Base-by-base conservation (phyloP, 2,797 vertebrate species). In the Myotis pilosus region DNA sequence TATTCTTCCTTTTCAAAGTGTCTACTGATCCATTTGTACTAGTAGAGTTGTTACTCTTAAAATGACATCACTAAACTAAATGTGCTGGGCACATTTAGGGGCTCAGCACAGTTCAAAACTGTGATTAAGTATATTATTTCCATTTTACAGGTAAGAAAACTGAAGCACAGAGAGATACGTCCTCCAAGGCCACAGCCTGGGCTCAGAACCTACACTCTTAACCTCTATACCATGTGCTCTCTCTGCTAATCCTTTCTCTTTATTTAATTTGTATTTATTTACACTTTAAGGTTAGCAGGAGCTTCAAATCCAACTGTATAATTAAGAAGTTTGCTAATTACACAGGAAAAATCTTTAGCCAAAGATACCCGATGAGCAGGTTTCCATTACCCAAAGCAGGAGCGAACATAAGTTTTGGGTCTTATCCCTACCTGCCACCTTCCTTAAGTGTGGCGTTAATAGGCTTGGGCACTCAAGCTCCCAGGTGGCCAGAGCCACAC, bases 241-340 rank as follows among this genome's bases (percentile, higher is more conserved):
- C 33, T 84, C 66, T 80, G 80, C 17, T 28, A 51, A 75, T 41
- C 28, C 10, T 36, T 82, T 91, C 11, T 92, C 38, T 91, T 62
- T 66, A 30, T 23, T 57, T 83, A 41, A 41, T 71, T 71, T 38
- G 15, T 25, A 49, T 69, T 44, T 66, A 88, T 94, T 57, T 79
- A 81, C 51, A 60, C 53, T 93, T 80, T 64, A 68, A 91, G 72
- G 95, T 30, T 68, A 81, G 44, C 19, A 78, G 3, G 55, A 66
- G 80, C 30, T 94, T 96, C 55, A 87, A 87, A 74, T 92, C 6
- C 71, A 80, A 90, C 44, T 78, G 38, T 30, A 44, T 62, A 94
- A 91, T 94, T 91, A 94, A 89, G 87, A 94, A 84, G 47, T 76
- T 79, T 94, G 41, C 66, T 90, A 95, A 94, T 91, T 93, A 93